phyloP scores from a whole-genome alignment of 2,888 invertebrate genomes.

The Rotaria sp. region DNA sequence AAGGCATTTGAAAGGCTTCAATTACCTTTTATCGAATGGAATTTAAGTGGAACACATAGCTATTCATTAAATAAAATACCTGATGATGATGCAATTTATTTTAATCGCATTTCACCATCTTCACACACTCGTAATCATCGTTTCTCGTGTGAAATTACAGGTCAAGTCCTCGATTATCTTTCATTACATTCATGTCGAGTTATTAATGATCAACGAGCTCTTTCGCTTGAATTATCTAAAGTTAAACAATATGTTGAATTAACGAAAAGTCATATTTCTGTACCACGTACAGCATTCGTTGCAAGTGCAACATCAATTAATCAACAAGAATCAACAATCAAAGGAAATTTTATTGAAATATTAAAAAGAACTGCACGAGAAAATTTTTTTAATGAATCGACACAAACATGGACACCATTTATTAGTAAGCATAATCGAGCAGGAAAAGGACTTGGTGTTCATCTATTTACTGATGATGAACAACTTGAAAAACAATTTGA shows the following conservation, averaged over 20 bases:
- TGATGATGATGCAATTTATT: not conserved
- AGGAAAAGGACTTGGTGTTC: constrained; percentile 17
- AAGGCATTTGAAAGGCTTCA: not conserved
- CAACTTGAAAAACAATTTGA: constrained; percentile 6
- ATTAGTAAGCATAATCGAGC: constrained; percentile 27
- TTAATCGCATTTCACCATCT: constrained; percentile 16
- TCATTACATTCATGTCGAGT: constrained; percentile 7
- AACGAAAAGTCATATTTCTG: not conserved
- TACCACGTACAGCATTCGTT: not conserved
- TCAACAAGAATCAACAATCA: not conserved
- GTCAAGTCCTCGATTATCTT: not conserved
- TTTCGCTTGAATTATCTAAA: constrained; percentile 21
- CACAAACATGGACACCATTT: constrained; percentile 21
- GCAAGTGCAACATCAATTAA: not conserved
- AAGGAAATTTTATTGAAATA: not conserved
- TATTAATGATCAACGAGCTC: constrained; percentile 16
- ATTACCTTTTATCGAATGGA: not conserved
- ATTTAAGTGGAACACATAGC: not conserved
- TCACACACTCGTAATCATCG: constrained; percentile 10
- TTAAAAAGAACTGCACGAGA: not conserved
- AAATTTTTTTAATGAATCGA: not conserved
- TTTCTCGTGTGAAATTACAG: not conserved
- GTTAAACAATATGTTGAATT: constrained; percentile 28
- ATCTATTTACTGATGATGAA: not conserved
- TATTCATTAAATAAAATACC: not conserved